Percentiles rank a stretch among this genome's conserved stretches.
Conservation (phyloP, 2,113 vertebrate genomes). For the Platichthys stellatus region DNA sequence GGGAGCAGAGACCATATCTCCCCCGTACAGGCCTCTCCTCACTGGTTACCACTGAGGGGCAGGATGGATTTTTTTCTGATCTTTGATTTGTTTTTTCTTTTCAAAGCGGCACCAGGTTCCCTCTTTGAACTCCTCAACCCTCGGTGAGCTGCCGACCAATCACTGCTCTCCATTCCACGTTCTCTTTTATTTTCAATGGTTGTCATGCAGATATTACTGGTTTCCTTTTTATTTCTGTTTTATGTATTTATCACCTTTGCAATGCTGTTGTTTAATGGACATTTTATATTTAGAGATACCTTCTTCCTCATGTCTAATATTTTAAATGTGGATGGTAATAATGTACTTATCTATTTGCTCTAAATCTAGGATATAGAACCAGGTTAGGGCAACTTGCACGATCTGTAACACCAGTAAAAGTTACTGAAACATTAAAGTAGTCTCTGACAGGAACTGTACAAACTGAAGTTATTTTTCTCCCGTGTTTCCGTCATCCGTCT, state of each 20-base stretch:
- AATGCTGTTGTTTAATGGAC: not conserved
- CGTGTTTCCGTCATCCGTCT: not conserved
- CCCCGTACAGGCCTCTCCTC: not conserved
- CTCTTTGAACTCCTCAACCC: not conserved
- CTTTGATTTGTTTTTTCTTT: conserved; percentile 2
- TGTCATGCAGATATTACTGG: not conserved
- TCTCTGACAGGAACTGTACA: too few relatives aligned
- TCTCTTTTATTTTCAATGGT: not conserved
- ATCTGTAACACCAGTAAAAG: too few relatives aligned
- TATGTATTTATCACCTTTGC: too few relatives aligned
- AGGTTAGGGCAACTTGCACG: not conserved
- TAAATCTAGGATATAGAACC: not conserved
- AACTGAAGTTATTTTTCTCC: too few relatives aligned
- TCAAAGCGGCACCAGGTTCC: not conserved
- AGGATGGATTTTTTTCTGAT: not conserved
- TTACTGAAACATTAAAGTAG: too few relatives aligned
- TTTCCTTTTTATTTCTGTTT: too few relatives aligned
- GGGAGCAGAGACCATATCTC: not conserved
- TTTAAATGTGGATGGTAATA: not conserved
- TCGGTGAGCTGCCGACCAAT: not conserved
- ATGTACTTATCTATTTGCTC: not conserved
- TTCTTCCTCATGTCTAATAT: not conserved
- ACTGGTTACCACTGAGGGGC: not conserved
- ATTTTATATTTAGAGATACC: not conserved
- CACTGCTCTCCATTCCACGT: not conserved